Conservation (phyloP, 2,888 invertebrate genomes). For the Apomyelois bistriatella region DNA sequence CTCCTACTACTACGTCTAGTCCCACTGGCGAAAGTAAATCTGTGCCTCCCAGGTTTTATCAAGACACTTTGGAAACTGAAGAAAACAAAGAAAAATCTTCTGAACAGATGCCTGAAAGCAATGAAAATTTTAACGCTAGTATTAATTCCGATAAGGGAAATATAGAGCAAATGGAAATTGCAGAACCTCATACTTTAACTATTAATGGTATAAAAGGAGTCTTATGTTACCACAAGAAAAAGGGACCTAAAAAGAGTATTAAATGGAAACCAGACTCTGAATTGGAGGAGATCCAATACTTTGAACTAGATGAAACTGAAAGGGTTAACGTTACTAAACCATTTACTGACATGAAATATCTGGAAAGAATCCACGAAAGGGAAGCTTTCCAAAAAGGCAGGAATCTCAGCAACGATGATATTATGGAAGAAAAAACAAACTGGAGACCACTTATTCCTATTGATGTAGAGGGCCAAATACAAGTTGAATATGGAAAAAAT, state of each 20-base stretch:
- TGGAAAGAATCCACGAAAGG: constrained; percentile 92
- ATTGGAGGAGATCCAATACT: constrained; percentile 91
- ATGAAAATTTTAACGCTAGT: constrained; percentile 38
- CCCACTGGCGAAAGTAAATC: constrained; percentile 69
- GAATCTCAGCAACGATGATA: constrained; percentile 86
- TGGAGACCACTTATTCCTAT: constrained; percentile 88
- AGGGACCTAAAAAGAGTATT: constrained; percentile 88
- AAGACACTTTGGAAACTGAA: constrained; percentile 91
- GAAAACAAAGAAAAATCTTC: constrained; percentile 75
- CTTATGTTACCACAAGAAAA: constrained; percentile 85
- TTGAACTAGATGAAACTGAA: constrained; percentile 97
- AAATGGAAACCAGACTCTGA: constrained; percentile 90
- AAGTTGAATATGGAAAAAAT: constrained; percentile 85
- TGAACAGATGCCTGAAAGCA: constrained; percentile 44
- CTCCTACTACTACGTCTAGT: constrained; percentile 71
- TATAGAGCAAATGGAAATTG: constrained; percentile 55
- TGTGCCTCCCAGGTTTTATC: constrained; percentile 90
- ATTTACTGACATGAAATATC: constrained; percentile 94
- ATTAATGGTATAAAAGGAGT: constrained; percentile 86
- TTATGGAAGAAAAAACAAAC: constrained; percentile 89
- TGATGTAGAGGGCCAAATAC: constrained; percentile 83
- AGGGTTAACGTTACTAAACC: constrained; percentile 95
- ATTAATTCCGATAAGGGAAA: constrained; percentile 37
- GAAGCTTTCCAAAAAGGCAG: constrained; percentile 89
- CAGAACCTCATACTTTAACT: constrained; percentile 65